Percentiles rank a stretch among this genome's conserved stretches.
phyloP scores from a whole-genome alignment of 2,113 vertebrate species.

The Sebastes fasciatus region DNA sequence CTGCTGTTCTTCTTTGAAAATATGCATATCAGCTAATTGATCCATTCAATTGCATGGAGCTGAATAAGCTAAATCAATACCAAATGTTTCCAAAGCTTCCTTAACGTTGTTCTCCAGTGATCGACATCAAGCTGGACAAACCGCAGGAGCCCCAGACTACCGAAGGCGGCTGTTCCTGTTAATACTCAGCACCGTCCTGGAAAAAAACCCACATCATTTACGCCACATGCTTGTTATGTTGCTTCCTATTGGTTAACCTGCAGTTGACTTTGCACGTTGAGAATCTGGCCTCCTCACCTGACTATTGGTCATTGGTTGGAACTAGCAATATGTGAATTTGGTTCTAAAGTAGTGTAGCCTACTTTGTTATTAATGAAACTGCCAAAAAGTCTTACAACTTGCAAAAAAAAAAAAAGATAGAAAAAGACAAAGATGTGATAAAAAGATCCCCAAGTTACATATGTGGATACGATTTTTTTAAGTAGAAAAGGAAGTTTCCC shows the following conservation, averaged over 20 bases:
- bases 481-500: constrained; percentile 77
- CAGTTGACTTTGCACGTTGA: constrained; percentile 85
- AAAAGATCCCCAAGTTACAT: constrained; percentile 57
- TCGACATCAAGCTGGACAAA: constrained; percentile 95
- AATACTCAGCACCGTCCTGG: constrained; percentile 78
- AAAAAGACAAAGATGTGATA: constrained; percentile 59
- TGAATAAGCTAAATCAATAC: neutral
- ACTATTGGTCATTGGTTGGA: constrained; percentile 72
- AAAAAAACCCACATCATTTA: constrained; percentile 64
- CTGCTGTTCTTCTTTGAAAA: neutral
- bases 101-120: constrained; percentile 88
- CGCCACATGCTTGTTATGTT: constrained; percentile 90
- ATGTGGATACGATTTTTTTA: constrained; percentile 81
- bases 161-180: constrained; percentile 93
- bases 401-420: constrained; percentile 72
- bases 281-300: constrained; percentile 80
- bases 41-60: neutral
- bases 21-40: neutral
- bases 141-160: constrained; percentile 89
- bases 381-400: constrained; percentile 84
- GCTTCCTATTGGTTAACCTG: constrained; percentile 91
- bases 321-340: constrained; percentile 85
- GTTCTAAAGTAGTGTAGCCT: constrained; percentile 87
- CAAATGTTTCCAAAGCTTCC: constrained; percentile 59
- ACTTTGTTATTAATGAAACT: constrained; percentile 91